Percentiles rank a stretch among this genome's conserved stretches.
These are phyloP conservation scores for Erebia aethiops DNA, from an alignment of 2,888 invertebrate species.

Conservation along the genomic window DNA sequence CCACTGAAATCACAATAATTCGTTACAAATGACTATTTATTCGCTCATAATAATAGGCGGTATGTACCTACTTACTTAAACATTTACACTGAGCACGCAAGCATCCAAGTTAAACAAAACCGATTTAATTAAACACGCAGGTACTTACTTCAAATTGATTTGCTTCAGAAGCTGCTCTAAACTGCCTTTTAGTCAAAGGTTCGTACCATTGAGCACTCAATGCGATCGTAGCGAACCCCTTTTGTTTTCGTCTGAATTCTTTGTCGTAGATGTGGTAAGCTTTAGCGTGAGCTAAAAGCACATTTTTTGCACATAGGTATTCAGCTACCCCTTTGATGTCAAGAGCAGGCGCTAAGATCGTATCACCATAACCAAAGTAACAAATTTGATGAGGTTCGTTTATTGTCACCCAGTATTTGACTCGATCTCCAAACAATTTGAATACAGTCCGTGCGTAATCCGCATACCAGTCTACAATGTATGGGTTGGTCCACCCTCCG, in stretches of 20 bases:
- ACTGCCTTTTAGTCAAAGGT: conserved; percentile 66
- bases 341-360: conserved; percentile 52
- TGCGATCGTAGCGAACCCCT: conserved; percentile 42
- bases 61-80: too few relatives aligned
- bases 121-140: neutral
- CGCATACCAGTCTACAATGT: conserved; percentile 69
- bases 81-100: too few relatives aligned
- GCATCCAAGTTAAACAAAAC: neutral
- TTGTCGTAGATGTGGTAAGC: conserved; percentile 45
- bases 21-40: too few relatives aligned
- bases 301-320: conserved; percentile 61
- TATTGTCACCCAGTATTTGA: conserved; percentile 80
- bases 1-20: conserved; percentile 26
- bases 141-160: conserved; percentile 70
- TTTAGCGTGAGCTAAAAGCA: conserved; percentile 45
- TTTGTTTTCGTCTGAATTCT: conserved; percentile 42
- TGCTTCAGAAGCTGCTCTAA: conserved; percentile 73
- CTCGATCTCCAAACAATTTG: conserved; percentile 70
- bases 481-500: conserved; percentile 78
- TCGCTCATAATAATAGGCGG: too few relatives aligned
- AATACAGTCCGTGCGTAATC: conserved; percentile 71
- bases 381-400: conserved; percentile 77
- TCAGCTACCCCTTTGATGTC: conserved; percentile 63
- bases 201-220: conserved; percentile 58
- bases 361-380: conserved; percentile 66